Conservation (phyloP, 2,797 vertebrate species). For the Microtus californicus region DNA sequence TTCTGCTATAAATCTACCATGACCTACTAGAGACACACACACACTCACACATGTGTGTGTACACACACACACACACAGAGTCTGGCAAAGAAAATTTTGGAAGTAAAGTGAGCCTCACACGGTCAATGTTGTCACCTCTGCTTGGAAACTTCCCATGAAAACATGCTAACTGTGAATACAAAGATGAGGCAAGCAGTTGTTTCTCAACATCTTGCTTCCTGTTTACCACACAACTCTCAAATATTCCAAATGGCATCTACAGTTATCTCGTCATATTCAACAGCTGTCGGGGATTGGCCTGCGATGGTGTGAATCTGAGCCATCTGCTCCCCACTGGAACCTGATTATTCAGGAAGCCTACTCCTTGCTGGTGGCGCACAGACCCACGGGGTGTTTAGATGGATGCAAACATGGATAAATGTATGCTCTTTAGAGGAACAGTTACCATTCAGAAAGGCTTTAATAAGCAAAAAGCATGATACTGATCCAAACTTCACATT, state of each 20-base stretch:
- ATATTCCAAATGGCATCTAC: constrained; percentile 58
- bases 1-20: constrained; percentile 23
- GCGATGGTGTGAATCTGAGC: constrained; percentile 58
- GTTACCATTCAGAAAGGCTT: constrained; percentile 32
- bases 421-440: constrained; percentile 17
- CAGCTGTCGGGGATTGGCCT: constrained; percentile 65
- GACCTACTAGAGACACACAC: not conserved
- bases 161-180: not conserved
- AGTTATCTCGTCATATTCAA: constrained; percentile 57
- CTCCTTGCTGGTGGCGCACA: constrained; percentile 55
- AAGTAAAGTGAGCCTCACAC: not conserved
- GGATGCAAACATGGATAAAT: constrained; percentile 41
- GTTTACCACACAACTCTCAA: constrained; percentile 61
- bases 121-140: not conserved
- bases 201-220: constrained; percentile 57
- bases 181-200: constrained; percentile 57
- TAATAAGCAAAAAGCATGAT: not conserved
- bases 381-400: constrained; percentile 32
- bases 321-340: constrained; percentile 75
- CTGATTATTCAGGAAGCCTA: constrained; percentile 52
- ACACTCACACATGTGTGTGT: not conserved
- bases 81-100: constrained; percentile 27
- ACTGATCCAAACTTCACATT: constrained; percentile 56
- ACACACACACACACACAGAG: not conserved
- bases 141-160: constrained; percentile 43